Evolutionary conservation across 2,888 invertebrate genomes (phyloP), one percentile per base, ranked within the genome.

Genomic region (Copidosoma aretas): DNA sequence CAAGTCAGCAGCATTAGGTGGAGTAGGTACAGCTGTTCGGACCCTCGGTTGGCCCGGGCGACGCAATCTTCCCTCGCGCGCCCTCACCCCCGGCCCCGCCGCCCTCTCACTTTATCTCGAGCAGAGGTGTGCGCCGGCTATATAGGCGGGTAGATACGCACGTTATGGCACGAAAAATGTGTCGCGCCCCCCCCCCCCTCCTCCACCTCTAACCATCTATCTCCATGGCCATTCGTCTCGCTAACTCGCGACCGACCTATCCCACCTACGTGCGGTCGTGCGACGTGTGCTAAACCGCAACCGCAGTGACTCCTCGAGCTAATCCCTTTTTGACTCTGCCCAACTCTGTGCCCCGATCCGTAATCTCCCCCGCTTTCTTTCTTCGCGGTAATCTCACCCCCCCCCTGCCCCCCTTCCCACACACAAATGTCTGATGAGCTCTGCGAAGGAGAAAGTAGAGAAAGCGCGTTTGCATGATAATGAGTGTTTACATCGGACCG

Each of bases 1-100:
- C 74, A 64, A 74, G 76, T 76, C 75, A 75, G 76, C 76, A 74
- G 59, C 70, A 67, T 67, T 70, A 67, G 64, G 59, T 64, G 46
- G 39, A 67, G 67, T 64, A n/a, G n/a, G 63, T 32, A 32, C 32
- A 39, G 54, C 64, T 59, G 51, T 51, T 41, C 53, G 64, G 60
- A 51, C 56, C 58, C 54, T 63, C 54, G 41, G 10, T 41, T 41
- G 41, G 41, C 8, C 41, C 41, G n/a, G n/a, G n/a, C n/a, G n/a
- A n/a, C n/a, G n/a, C n/a, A n/a, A n/a, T n/a, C n/a, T 41, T 8
- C 41, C 14, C 41, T 54, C 43, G 61, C 54, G 62, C 58, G n/a
- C n/a, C n/a, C n/a, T 67, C 49, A 52, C 68, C 46, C 54, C 21
- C 46, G 25, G 15, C 21, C 41, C 41, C 19, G n/a, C n/a, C n/a